phyloP scores from a whole-genome alignment of 2,888 invertebrate species.

The Enchytraeus crypticus region DNA sequence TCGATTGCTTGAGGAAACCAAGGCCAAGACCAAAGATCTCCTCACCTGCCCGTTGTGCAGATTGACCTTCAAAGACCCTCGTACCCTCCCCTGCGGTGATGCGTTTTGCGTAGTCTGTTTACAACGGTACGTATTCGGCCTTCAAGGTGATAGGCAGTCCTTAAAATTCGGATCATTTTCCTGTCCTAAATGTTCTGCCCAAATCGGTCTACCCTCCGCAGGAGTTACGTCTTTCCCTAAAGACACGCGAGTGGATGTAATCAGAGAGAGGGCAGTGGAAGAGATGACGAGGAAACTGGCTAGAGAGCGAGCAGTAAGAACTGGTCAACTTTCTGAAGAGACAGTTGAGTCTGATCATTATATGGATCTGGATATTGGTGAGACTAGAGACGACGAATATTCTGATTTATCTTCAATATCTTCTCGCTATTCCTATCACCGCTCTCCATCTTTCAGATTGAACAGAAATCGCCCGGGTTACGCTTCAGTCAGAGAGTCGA shows the following conservation, averaged over 20 bases:
- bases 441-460: too few relatives aligned
- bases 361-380: too few relatives aligned
- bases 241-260: background rate
- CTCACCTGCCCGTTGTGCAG: slow-evolving; percentile 3
- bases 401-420: too few relatives aligned
- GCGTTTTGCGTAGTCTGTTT: slow-evolving; percentile 5
- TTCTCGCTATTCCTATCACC: too few relatives aligned
- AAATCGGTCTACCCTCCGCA: background rate
- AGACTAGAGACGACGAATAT: too few relatives aligned
- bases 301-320: background rate
- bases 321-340: background rate
- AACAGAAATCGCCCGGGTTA: too few relatives aligned
- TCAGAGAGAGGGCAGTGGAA: slow-evolving; percentile 5
- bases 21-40: background rate
- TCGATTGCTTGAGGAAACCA: background rate
- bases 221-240: background rate
- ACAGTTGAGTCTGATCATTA: background rate
- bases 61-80: background rate
- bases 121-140: background rate
- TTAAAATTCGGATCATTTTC: background rate
- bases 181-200: slow-evolving; percentile 6
- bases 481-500: too few relatives aligned
- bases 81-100: slow-evolving; percentile 3
- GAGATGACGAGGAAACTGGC: slow-evolving; percentile 8
- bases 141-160: background rate